Evolutionary conservation across 2,888 invertebrate genomes (phyloP), one percentile per base, ranked within the genome.

Genomic region (Neoascia interrupta): DNA sequence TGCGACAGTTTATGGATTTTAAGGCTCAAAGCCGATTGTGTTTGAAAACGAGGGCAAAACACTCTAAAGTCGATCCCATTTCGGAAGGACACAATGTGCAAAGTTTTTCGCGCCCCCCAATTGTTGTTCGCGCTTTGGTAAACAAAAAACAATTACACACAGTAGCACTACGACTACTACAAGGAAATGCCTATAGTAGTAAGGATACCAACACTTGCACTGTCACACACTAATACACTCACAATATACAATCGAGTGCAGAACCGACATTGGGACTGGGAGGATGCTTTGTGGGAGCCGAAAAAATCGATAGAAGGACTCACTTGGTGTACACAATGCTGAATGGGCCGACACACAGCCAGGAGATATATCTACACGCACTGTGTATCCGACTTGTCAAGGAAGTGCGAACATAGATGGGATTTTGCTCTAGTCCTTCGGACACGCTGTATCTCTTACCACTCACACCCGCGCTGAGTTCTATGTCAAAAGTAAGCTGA

Each of bases 261-360:
- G n/a, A 51, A 64, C 51, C 58, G 66, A 74, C 66, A 74, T 23
- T 19, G 34, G 54, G 39, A 58, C 43, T 15, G 8, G 19, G 34
- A 6, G 8, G 31, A n/a, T 41, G 13, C 15, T 63, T 37, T 41
- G 26, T 21, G 47, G 5, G 21, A 31, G 13, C 10, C 45, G 23
- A n/a, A 76, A 70, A 76, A 76, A 76, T 76, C 76, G 76, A 76
- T 76, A 70, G 13, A 37, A 54, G 58, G 64, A 64, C 49, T 26
- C 56, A 56, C 56, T 66, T 43, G 37, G 63, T 18, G 34, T 51
- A 66, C 31, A 72, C 66, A 68, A 61, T 79, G 31, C 56, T 73
- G 72, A 73, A 73, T 79, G 79, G 66, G 73, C 26, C 39, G 51
- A 41, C 18, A 28, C 28, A 36, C n/a, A 36, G 5, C 11, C 5